Percentiles rank a stretch among this genome's conserved stretches.
Conservation (phyloP, 2,888 invertebrate genomes). For the Alsophila aescularia region DNA sequence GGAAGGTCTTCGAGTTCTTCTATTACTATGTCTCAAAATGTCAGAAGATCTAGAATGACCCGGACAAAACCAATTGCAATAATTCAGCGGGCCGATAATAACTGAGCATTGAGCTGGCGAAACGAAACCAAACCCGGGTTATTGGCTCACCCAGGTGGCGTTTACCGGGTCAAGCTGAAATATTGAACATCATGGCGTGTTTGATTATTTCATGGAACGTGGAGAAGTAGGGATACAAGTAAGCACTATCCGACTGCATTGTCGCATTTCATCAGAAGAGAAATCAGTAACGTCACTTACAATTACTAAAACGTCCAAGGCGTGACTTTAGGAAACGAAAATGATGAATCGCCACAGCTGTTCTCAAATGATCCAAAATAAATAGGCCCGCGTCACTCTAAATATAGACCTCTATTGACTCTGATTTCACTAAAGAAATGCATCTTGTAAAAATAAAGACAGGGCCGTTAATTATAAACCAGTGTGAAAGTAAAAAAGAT, state of each 20-base stretch:
- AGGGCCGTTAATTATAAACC: conserved; percentile 65
- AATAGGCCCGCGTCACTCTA: conserved; percentile 22
- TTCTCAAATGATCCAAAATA: conserved; percentile 28
- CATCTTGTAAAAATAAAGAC: conserved; percentile 53
- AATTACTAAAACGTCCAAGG: background rate
- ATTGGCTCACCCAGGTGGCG: conserved; percentile 53
- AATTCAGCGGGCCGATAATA: conserved; percentile 44
- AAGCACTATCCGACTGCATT: background rate
- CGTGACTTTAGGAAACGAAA: conserved; percentile 3
- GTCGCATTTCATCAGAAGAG: background rate
- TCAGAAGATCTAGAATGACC: background rate
- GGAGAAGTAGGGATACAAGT: too few species aligned
- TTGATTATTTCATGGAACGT: background rate
- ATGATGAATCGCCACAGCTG: conserved; percentile 23
- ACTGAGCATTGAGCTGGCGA: conserved; percentile 31
- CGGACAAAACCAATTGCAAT: conserved; percentile 27
- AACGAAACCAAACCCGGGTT: conserved; percentile 47
- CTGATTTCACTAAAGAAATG: conserved; percentile 45
- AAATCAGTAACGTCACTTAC: background rate
- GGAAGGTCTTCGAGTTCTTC: too few species aligned
- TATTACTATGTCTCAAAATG: too few species aligned
- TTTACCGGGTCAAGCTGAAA: conserved; percentile 44
- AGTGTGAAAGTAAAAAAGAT: conserved; percentile 52
- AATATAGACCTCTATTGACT: conserved; percentile 30
- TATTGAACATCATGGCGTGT: conserved; percentile 36